Percentiles rank a stretch among this genome's conserved stretches.
These are phyloP conservation scores for Hypena proboscidalis DNA, from an alignment of 2,888 invertebrate genomes.

Conservation along the genomic window DNA sequence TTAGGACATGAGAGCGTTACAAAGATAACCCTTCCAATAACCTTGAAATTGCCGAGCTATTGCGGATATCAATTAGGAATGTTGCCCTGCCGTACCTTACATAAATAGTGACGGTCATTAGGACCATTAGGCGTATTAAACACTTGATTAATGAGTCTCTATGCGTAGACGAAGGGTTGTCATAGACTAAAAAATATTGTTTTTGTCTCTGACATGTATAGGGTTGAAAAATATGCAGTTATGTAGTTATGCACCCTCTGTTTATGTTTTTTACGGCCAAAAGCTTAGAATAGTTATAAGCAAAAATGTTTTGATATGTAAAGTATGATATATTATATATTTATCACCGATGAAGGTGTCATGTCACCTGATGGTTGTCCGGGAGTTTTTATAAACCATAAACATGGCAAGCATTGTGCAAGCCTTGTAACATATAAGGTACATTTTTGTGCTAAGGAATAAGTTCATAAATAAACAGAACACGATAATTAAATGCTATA, in stretches of 20 bases:
- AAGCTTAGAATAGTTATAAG: too few species aligned
- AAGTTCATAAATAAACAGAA: too few species aligned
- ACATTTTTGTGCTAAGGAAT: too few species aligned
- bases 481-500: too few species aligned
- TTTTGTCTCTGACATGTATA: conserved; percentile 1
- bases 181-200: conserved; percentile 32
- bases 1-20: background rate
- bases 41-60: conserved; percentile 33
- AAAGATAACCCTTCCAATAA: conserved; percentile 24
- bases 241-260: conserved; percentile 3
- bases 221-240: conserved; percentile 1
- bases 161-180: conserved; percentile 36
- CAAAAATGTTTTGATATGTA: background rate
- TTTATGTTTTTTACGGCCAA: conserved; percentile 5
- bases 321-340: background rate
- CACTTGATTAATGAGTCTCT: conserved; percentile 43
- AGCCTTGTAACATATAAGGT: too few species aligned
- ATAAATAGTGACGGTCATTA: conserved; percentile 35
- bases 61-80: conserved; percentile 43
- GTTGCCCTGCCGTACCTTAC: conserved; percentile 29
- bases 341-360: background rate
- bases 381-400: too few species aligned
- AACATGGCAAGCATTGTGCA: too few species aligned
- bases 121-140: conserved; percentile 40
- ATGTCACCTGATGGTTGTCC: too few species aligned